Evolutionary conservation across 2,888 invertebrate genomes (phyloP), one percentile per base, ranked within the genome.

Genomic region (Lithophane semibrunnea): DNA sequence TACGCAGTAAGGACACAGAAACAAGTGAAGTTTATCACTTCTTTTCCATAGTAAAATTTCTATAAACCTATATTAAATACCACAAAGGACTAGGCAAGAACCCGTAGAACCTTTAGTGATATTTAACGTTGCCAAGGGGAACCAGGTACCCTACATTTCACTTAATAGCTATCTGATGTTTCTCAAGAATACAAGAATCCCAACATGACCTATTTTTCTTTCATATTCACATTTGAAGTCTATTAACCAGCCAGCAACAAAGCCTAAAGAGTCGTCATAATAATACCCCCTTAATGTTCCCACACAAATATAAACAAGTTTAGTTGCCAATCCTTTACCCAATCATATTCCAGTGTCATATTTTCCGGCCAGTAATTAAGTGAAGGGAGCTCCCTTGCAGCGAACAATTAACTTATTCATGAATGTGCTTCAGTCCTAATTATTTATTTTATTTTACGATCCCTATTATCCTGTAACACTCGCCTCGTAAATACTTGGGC

Each of bases 381-480:
- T 88, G 88, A 85, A 85, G 89, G 88, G 80, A 83, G 85, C 83
- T 80, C 84, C 83, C 91, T 91, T 93, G 94, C 93, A 94, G 89
- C 91, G 92, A 88, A 93, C 93, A 93, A 93, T 95, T 95, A 94
- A 94, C 92, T 96, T 94, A 96, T 96, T 96, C 95, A 96, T 95
- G 95, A 95, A 93, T 93, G 92, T 92, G 91, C 94, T 89, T 88
- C 91, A 86, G 91, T 90, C 92, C 93, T 95, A 95, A 96, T 96
- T 96, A 96, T 96, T 96, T 95, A 96, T 95, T 95, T 95, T 95
- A 96, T 95, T 96, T 96, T 96, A 96, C 93, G 95, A 94, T 89
- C 90, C 92, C 95, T 93, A 94, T 96, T 95, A 95, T 94, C 94
- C 93, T 90, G 93, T 93, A 92, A 93, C 93, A 90, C 93, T 91